Base-by-base conservation (phyloP, 2,888 invertebrate genomes). In the Noctuana brunneofusca region DNA sequence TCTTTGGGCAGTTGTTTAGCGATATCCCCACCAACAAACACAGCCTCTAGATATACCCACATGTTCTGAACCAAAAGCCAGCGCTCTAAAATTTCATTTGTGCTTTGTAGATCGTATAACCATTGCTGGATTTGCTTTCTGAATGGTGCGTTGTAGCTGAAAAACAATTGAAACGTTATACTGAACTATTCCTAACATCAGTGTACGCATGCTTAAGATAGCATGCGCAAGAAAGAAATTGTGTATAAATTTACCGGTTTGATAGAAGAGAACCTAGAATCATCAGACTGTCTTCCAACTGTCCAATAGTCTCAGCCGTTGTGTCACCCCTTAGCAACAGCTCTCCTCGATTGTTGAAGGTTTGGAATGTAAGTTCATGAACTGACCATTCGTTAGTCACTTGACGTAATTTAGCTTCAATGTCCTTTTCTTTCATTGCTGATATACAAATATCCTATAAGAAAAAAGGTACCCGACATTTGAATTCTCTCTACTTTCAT, bases 11-110 rank as follows among this genome's bases (percentile, higher is more conserved):
- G 86, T 79, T 99, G 99, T 77, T 98, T 98, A n/a, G 99, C 99
- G 72, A 99, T 99, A 79, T 99, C 99, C 60, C 99, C 99, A 1
- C 99, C 99, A 0, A 99, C 98, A 84, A 99, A 99, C 0, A 99
- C 99, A 0, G 99, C 99, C 84, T 99, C 99, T 20, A 99, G 89
- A 79, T 99, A 99, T 0, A 99, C 98, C 99, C 99, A 99, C 95
- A 99, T 96, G 80, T 99, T 99, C 84, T 99, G 99, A 0, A 99
- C 98, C 0, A 98, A 92, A 46, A 99, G 92, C 99, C 99, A 99
- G 65, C 98, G 93, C 83, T 99, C 98, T 58, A 99, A 92, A 74
- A 99, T 98, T 86, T 99, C 99, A 80, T 98, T 98, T 0, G 98
- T 98, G 79, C 97, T 98, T 56, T 98, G 97, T 57, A 99, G 88